Percentiles rank a stretch among this genome's conserved stretches.
phyloP scores from a whole-genome alignment of 92 coral and sea anemone species.

The Anthopleura xanthogrammica region DNA sequence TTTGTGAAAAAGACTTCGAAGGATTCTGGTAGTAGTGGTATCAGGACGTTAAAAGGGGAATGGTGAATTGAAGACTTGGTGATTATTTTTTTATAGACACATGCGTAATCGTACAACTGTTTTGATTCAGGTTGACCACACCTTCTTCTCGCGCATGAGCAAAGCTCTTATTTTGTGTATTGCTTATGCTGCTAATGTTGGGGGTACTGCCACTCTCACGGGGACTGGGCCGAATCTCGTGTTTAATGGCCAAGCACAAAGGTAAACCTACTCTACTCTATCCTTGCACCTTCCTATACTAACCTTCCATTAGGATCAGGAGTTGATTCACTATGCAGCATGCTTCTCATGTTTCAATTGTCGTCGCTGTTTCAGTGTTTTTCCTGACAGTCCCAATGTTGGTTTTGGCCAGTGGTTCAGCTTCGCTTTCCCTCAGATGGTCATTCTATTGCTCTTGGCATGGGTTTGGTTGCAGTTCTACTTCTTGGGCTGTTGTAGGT shows the following conservation, averaged over 20 bases:
- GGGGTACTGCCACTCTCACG: conserved; percentile 77
- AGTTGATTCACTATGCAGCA: neutral
- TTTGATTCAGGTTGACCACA: conserved; percentile 44
- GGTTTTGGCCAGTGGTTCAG: conserved; percentile 80
- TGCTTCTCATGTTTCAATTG: too few relatives aligned
- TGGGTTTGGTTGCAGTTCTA: conserved; percentile 78
- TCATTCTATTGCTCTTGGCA: conserved; percentile 47
- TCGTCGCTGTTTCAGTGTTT: conserved; percentile 41
- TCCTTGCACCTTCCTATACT: neutral
- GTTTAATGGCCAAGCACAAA: conserved; percentile 67
- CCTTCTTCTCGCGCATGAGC: conserved; percentile 56
- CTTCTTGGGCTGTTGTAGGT: conserved; percentile 66
- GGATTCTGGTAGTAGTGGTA: too few relatives aligned
- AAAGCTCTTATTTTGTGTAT: conserved; percentile 63
- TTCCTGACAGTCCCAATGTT: conserved; percentile 61
- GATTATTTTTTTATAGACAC: neutral
- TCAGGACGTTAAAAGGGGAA: too few relatives aligned
- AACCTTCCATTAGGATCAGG: neutral
- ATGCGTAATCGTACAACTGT: neutral
- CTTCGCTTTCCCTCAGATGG: conserved; percentile 69
- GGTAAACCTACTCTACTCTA: conserved; percentile 30
- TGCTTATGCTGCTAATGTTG: conserved; percentile 81
- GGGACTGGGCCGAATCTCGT: conserved; percentile 80
- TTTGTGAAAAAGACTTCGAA: too few relatives aligned
- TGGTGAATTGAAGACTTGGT: too few relatives aligned